Conservation (phyloP, 2,888 invertebrate species). For the Metacarcinus magister region DNA sequence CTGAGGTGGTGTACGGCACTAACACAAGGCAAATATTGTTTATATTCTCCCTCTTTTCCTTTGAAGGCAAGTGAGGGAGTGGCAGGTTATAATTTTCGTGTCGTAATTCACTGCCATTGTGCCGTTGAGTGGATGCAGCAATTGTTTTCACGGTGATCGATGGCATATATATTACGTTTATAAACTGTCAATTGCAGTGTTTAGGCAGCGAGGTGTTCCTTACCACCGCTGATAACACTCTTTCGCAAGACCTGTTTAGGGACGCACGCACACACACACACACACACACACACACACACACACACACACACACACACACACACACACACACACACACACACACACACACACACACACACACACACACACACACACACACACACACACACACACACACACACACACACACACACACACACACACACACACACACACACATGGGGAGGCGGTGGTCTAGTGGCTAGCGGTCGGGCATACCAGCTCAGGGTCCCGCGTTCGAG, state of each 20-base stretch:
- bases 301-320: constrained; percentile 51
- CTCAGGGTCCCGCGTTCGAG: no score
- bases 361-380: background rate
- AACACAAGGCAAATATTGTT: background rate
- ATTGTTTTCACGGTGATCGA: background rate
- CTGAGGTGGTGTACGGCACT: no score
- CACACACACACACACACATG: constrained; percentile 43
- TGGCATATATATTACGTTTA: background rate
- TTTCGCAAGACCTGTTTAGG: background rate
- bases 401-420: background rate
- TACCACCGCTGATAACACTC: background rate
- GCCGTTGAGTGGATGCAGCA: background rate
- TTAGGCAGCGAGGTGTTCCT: background rate
- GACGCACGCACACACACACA: constrained; percentile 13
- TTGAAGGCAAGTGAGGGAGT: background rate
- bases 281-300: constrained; percentile 51
- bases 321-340: constrained; percentile 60
- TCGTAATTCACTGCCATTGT: background rate
- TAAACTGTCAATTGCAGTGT: background rate
- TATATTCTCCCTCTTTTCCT: background rate
- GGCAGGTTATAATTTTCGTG: background rate
- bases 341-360: constrained; percentile 62
- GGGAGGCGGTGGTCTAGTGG: no score
- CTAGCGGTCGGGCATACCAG: no score
- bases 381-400: constrained; percentile 9